Percentiles rank a stretch among this genome's conserved stretches.
phyloP scores from a whole-genome alignment of 35 echinoderm and acorn worm genomes.

The Heliocidaris erythrogramma region DNA sequence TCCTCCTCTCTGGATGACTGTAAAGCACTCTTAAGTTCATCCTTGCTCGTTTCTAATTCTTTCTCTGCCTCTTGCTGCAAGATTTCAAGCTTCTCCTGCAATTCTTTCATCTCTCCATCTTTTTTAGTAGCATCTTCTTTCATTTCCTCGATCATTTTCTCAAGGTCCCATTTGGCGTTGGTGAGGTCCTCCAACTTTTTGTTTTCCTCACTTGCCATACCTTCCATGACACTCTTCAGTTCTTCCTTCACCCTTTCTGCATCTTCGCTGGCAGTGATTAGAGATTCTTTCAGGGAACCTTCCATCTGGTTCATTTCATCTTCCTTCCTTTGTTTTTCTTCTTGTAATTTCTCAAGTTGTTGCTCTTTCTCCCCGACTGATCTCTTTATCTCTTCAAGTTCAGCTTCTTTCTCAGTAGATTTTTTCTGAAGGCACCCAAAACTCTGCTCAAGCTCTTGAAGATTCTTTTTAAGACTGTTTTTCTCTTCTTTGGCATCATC shows the following conservation, averaged over 20 bases:
- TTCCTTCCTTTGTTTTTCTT: constrained; percentile 45
- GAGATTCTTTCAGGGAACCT: constrained; percentile 21
- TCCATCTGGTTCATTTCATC: constrained; percentile 8
- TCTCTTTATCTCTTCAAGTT: constrained; percentile 48
- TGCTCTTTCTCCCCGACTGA: constrained; percentile 15
- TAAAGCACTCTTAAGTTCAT: constrained; percentile 3
- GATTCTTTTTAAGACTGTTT: constrained; percentile 17
- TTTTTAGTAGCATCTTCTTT: background rate
- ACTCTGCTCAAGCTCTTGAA: constrained; percentile 1
- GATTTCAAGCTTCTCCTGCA: background rate
- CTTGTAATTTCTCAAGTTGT: constrained; percentile 34
- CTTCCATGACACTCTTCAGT: constrained; percentile 43
- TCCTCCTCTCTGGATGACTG: constrained; percentile 32
- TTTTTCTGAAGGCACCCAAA: constrained; percentile 25
- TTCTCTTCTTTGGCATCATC: constrained; percentile 44
- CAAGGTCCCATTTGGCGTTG: background rate
- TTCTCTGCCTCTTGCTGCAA: background rate
- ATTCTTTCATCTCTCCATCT: background rate
- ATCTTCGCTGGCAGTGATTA: constrained; percentile 30
- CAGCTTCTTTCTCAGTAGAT: background rate
- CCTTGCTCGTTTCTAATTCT: background rate
- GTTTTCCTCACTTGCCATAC: constrained; percentile 14
- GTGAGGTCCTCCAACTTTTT: constrained; percentile 19
- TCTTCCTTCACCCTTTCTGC: constrained; percentile 49
- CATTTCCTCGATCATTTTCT: constrained; percentile 11